Evolutionary conservation across 2,797 vertebrate species (phyloP).

Genomic region (Hemibagrus guttatus): DNA sequence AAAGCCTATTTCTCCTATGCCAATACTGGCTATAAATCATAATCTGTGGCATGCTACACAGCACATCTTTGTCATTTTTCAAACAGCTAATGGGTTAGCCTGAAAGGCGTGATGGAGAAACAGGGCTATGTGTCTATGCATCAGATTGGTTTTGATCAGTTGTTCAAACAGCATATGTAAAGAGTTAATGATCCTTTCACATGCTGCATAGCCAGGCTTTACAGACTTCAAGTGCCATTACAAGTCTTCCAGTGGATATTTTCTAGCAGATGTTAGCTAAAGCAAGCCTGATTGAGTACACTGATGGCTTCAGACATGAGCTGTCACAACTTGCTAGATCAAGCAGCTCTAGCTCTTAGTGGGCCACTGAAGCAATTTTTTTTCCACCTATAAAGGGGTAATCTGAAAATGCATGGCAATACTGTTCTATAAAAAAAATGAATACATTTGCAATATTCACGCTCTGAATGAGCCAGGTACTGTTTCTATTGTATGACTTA

Average conservation of each 20-base stretch:
- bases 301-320: slow-evolving; percentile 52
- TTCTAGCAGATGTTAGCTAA: slow-evolving; percentile 61
- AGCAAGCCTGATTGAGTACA: slow-evolving; percentile 63
- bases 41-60: not conserved
- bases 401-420: not conserved
- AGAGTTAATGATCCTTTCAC: slow-evolving; percentile 46
- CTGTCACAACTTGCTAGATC: slow-evolving; percentile 54
- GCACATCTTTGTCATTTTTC: slow-evolving; percentile 35
- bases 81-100: slow-evolving; percentile 34
- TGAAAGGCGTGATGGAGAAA: slow-evolving; percentile 38
- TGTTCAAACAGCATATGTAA: slow-evolving; percentile 45
- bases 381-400: not conserved
- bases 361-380: not conserved
- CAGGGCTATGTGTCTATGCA: not conserved
- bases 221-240: slow-evolving; percentile 44
- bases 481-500: not conserved
- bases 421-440: not conserved
- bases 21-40: not conserved
- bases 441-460: not conserved
- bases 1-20: not conserved
- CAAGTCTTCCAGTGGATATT: slow-evolving; percentile 46
- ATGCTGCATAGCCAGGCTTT: slow-evolving; percentile 18
- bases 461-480: not conserved
- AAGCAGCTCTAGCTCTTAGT: slow-evolving; percentile 51
- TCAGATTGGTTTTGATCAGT: slow-evolving; percentile 37